Conservation (phyloP, 2,888 invertebrate genomes). For the Idaea biselata region DNA sequence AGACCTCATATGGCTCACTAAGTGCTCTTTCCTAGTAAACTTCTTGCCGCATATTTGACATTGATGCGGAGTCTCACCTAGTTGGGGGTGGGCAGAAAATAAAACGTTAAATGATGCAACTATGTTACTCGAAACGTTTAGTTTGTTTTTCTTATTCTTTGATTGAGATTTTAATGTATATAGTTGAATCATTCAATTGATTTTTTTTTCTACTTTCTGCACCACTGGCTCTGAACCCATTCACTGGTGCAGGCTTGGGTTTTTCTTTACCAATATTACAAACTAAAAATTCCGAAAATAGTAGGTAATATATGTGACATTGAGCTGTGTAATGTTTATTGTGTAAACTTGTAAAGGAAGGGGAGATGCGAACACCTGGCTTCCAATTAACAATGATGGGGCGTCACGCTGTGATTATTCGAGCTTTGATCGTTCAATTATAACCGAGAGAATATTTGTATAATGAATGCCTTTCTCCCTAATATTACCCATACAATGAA, state of each 20-base stretch:
- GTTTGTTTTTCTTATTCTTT: slow-evolving; percentile 38
- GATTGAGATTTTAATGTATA: slow-evolving; percentile 30
- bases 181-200: slow-evolving; percentile 78
- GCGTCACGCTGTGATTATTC: slow-evolving; percentile 2
- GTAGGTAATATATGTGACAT: neutral
- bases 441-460: slow-evolving; percentile 3
- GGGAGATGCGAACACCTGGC: neutral
- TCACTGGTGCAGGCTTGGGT: slow-evolving; percentile 69
- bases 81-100: slow-evolving; percentile 34
- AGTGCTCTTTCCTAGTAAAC: slow-evolving; percentile 93
- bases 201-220: slow-evolving; percentile 68
- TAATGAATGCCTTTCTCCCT: neutral
- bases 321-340: neutral
- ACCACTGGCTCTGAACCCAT: slow-evolving; percentile 54
- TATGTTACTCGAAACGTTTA: slow-evolving; percentile 58
- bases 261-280: slow-evolving; percentile 45
- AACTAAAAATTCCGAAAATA: slow-evolving; percentile 50
- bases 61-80: slow-evolving; percentile 93
- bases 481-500: neutral
- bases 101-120: slow-evolving; percentile 75
- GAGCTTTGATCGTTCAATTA: neutral
- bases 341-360: neutral
- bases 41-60: slow-evolving; percentile 93
- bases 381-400: neutral
- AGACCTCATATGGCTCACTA: slow-evolving; percentile 92